Conservation (phyloP, 2,113 vertebrate genomes). For the Bubalus kerabau region DNA sequence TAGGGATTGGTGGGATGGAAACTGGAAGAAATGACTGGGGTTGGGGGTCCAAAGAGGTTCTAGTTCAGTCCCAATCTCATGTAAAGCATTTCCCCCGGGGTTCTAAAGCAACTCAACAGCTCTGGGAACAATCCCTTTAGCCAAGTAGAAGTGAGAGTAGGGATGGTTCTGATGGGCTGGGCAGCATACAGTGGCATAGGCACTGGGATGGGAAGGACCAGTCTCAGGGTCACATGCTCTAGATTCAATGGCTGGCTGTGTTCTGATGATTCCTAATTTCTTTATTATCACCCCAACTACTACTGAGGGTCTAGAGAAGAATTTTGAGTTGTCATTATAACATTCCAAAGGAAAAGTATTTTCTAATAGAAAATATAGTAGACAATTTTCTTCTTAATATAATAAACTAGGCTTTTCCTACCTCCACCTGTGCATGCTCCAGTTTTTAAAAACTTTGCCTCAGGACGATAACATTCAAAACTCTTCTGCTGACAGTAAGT, state of each 20-base stretch:
- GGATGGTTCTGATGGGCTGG: background rate
- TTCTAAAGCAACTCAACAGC: background rate
- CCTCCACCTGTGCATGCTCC: constrained; percentile 69
- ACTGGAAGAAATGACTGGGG: background rate
- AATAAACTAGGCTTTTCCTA: constrained; percentile 43
- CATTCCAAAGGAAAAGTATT: background rate
- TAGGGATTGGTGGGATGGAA: background rate
- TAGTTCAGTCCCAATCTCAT: background rate
- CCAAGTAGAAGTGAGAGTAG: background rate
- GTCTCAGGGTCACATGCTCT: background rate
- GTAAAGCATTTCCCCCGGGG: background rate
- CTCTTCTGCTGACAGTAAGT: constrained; percentile 87
- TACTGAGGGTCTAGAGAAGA: background rate
- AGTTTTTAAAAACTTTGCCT: constrained; percentile 74
- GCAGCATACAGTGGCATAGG: background rate
- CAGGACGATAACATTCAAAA: constrained; percentile 74
- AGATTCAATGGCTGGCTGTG: background rate
- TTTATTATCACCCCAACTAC: background rate
- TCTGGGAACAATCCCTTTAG: background rate
- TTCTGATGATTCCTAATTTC: background rate
- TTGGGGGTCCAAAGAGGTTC: background rate
- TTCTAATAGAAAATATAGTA: background rate
- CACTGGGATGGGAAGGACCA: background rate
- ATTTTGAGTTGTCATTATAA: background rate
- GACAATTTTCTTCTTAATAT: background rate